Base-by-base conservation (phyloP, 2,888 invertebrate genomes). In the Perithous albicinctus region DNA sequence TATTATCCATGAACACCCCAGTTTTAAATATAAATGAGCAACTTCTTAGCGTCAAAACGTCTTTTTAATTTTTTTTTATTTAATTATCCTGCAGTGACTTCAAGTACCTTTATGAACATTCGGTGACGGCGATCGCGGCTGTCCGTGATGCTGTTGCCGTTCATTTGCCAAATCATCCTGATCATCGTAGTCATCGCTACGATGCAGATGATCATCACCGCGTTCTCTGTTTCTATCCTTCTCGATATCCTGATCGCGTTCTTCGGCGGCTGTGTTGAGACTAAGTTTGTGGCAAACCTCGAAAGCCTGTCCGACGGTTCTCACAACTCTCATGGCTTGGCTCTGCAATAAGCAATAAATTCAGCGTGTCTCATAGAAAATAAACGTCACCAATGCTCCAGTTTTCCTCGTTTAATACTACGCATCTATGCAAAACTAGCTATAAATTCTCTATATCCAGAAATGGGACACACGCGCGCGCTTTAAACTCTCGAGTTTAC, bases 261-360 rank as follows among this genome's bases (percentile, higher is more conserved):
- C 92, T 41, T 93, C 93, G 23, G 93, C 93, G 2, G 93, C 90
- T 12, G 78, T 48, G 88, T 95, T 96, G 89, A 95, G 94, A 90
- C 97, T 96, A 93, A 97, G 95, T 94, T 99, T 98, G 95, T 99
- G 99, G 95, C 99, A 99, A 93, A 99, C 99, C 94, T 99, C 99
- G 94, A 99, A 99, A 43, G 99, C 99, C 94, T 99, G 99, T 61
- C 99, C 99, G 87, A 99, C 98, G 6, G 99, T 99, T 90, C 99
- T 96, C 82, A 99, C 99, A 88, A 99, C 98, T 88, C 97, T 95
- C 98, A 99, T 99, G 38, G 99, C 99, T 94, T 99, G 99, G 93
- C 97, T 98, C 99, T 99, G 95, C 12, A 94, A 80, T 83, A 77
- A 67, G 15, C 38, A n/a, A 75, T 41, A 75, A 75, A 66, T 54